Evolutionary conservation across 2,113 vertebrate species (phyloP).

Genomic region (Isichthys henryi): DNA sequence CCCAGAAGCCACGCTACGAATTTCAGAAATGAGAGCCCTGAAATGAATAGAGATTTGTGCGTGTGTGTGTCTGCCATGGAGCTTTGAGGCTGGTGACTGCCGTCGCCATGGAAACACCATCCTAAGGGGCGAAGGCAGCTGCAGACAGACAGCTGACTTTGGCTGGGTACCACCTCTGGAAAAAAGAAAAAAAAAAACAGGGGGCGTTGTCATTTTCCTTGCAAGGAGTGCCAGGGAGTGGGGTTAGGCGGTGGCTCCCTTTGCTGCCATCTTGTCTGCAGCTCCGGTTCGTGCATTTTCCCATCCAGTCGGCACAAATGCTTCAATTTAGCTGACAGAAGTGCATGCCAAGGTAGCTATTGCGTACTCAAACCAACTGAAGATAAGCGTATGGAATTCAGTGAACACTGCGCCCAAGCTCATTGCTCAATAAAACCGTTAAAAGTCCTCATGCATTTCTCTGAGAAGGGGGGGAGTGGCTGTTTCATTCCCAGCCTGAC

Average conservation of each 20-base stretch:
- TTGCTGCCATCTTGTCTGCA: conserved; percentile 11
- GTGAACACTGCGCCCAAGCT: background rate
- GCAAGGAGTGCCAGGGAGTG: conserved; percentile 24
- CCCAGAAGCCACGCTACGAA: conserved; percentile 44
- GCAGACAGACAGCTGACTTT: conserved; percentile 58
- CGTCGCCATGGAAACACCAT: conserved; percentile 58
- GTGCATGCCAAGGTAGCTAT: background rate
- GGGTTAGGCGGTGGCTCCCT: background rate
- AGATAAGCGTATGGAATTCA: background rate
- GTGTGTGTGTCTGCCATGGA: conserved; percentile 39
- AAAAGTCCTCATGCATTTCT: background rate
- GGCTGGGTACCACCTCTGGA: conserved; percentile 53
- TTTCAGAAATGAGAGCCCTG: conserved; percentile 50
- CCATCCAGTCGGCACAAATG: background rate
- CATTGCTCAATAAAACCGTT: background rate
- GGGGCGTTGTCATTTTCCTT: conserved; percentile 41
- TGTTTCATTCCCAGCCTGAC: background rate
- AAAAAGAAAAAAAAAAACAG: conserved; percentile 38
- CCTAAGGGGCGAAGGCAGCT: conserved; percentile 54
- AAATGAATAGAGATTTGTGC: conserved; percentile 50
- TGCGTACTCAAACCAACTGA: background rate
- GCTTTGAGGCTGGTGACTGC: conserved; percentile 30
- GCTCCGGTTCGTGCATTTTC: background rate
- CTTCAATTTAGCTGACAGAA: background rate
- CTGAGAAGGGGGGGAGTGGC: background rate